phyloP scores from a whole-genome alignment of 2,888 invertebrate genomes.

The Nomada flava region DNA sequence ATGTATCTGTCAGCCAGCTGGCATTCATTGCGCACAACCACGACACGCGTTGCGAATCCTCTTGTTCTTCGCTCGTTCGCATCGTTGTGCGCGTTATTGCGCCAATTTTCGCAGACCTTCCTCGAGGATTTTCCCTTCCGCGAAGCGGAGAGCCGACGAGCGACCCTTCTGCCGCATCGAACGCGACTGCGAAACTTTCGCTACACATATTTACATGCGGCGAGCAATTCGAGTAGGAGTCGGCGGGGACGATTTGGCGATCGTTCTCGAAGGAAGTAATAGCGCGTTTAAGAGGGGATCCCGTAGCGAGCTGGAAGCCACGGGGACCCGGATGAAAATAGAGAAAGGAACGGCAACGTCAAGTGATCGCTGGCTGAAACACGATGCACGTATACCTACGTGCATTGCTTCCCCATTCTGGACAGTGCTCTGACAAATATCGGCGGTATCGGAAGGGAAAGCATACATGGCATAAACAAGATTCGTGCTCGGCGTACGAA shows the following conservation, averaged over 20 bases:
- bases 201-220: background rate
- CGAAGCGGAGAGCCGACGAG: no score
- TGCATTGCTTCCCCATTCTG: conserved; percentile 63
- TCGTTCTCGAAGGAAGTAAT: background rate
- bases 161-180: no score
- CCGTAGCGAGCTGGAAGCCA: background rate
- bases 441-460: conserved; percentile 70
- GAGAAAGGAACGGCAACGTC: conserved; percentile 37
- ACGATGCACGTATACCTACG: conserved; percentile 56
- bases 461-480: conserved; percentile 72
- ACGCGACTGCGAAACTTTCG: no score
- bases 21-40: conserved; percentile 19
- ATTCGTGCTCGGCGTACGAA: conserved; percentile 65
- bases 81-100: background rate
- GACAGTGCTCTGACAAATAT: conserved; percentile 68
- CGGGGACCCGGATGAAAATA: conserved; percentile 12
- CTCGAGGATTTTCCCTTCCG: background rate
- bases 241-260: conserved; percentile 1
- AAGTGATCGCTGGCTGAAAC: conserved; percentile 49
- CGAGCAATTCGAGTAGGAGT: background rate
- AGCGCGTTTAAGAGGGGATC: conserved; percentile 2
- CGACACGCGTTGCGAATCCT: conserved; percentile 16
- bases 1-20: conserved; percentile 46
- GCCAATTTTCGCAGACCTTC: background rate
- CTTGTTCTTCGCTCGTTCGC: conserved; percentile 9